Evolutionary conservation across 2,888 invertebrate species (phyloP), one percentile per base, ranked within the genome.

Genomic region (Ethmia dodecea): DNA sequence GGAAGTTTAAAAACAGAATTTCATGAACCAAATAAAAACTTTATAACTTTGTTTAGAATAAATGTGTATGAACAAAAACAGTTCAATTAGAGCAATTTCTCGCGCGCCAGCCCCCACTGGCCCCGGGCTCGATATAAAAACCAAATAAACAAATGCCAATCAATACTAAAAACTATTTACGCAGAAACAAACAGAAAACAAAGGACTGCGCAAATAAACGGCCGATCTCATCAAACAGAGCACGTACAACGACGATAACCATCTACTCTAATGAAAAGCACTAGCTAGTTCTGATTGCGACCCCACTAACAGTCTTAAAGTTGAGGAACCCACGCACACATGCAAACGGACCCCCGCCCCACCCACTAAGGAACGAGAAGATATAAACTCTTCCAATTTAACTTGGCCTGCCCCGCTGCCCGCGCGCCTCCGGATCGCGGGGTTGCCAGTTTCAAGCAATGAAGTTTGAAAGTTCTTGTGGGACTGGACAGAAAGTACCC

Each of bases 291-390:
- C 73, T 80, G 81, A 83, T 83, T 83, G 80, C 81, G 78, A 74
- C 74, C 80, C 75, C 75, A 63, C 68, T 76, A 79, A 79, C 80
- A 78, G 79, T 86, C 83, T 86, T 80, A 77, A 79, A 78, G 74
- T 76, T 79, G 61, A 65, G 72, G 54, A 62, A 51, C 65, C 63
- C 62, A 56, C 75, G 52, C 78, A 77, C 75, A 73, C 60, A 65
- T 52, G 58, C 41, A 47, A 40, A 49, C 51, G 28, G 12, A 11
- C 6, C 6, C 11, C 10, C 10, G 45, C 63, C 55, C 75, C 56
- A 52, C 67, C 66, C 66, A 62, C 64, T 38, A 62, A 73, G 69
- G 66, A 73, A 64, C 60, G 64, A 62, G 64, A 75, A 76, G 70
- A 68, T 66, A 63, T 56, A 55, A 60, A 59, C 58, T 47, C 50